phyloP scores from a whole-genome alignment of 2,888 invertebrate genomes.

The Amphipyra berbera region DNA sequence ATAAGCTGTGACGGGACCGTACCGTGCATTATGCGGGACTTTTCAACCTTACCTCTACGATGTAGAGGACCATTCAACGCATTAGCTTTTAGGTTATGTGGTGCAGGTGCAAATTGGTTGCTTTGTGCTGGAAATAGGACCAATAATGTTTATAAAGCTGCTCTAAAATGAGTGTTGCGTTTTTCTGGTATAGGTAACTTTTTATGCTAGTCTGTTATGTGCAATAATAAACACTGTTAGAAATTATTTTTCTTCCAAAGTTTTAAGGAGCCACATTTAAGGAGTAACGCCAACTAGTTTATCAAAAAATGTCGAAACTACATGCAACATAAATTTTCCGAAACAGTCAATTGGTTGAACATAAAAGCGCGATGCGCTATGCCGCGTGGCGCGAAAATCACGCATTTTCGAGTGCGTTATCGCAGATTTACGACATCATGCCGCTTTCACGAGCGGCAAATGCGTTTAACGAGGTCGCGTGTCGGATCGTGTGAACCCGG shows the following conservation, averaged over 20 bases:
- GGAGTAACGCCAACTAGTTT: neutral
- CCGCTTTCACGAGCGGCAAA: conserved; percentile 23
- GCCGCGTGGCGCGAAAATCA: neutral
- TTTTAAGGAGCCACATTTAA: too few species aligned
- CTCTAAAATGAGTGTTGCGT: too few species aligned
- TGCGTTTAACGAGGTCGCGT: conserved; percentile 37
- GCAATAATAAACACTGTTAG: too few species aligned
- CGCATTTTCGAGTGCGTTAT: conserved; percentile 27
- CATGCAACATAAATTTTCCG: neutral
- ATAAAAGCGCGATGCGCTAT: neutral
- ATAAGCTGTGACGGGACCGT: neutral
- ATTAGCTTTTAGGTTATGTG: neutral
- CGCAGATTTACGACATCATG: conserved; percentile 40
- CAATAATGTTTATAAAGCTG: too few species aligned
- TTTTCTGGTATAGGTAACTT: too few species aligned
- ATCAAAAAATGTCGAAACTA: neutral
- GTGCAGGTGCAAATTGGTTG: conserved; percentile 12
- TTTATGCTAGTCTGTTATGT: too few species aligned
- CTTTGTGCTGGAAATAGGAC: neutral
- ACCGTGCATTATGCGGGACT: neutral
- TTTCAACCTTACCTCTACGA: neutral
- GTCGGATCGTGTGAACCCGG: conserved; percentile 25
- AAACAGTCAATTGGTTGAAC: neutral
- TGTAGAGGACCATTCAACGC: neutral
- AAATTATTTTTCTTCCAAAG: too few species aligned